phyloP scores from a whole-genome alignment of 2,113 vertebrate genomes.

The Bubo blakistoni region DNA sequence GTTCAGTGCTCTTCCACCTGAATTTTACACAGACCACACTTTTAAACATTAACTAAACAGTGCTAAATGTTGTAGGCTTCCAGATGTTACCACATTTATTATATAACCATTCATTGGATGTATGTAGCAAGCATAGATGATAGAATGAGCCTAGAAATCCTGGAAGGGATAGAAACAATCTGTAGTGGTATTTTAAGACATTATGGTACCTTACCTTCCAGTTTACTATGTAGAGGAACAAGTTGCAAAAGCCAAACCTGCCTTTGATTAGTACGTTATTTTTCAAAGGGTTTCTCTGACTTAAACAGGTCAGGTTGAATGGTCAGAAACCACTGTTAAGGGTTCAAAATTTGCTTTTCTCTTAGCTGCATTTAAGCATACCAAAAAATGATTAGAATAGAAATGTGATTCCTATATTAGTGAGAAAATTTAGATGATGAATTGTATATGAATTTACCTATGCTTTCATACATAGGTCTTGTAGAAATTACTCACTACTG shows the following conservation, averaged over 20 bases:
- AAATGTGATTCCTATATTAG: background rate
- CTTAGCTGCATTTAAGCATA: background rate
- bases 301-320: background rate
- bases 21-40: background rate
- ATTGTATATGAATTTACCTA: background rate
- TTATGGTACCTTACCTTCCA: background rate
- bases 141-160: background rate
- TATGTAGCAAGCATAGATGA: background rate
- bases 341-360: background rate
- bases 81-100: slow-evolving; percentile 27
- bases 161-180: background rate
- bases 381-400: background rate
- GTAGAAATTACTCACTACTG: background rate
- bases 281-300: background rate
- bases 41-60: background rate
- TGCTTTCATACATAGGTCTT: background rate
- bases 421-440: background rate
- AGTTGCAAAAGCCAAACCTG: background rate
- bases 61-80: background rate
- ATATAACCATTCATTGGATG: fast-evolving
- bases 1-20: background rate
- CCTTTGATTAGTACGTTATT: background rate
- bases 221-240: background rate
- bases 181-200: background rate
- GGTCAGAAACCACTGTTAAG: background rate